Conservation (phyloP, 1,140 invertebrate species). For the Ridgeia piscesae region DNA sequence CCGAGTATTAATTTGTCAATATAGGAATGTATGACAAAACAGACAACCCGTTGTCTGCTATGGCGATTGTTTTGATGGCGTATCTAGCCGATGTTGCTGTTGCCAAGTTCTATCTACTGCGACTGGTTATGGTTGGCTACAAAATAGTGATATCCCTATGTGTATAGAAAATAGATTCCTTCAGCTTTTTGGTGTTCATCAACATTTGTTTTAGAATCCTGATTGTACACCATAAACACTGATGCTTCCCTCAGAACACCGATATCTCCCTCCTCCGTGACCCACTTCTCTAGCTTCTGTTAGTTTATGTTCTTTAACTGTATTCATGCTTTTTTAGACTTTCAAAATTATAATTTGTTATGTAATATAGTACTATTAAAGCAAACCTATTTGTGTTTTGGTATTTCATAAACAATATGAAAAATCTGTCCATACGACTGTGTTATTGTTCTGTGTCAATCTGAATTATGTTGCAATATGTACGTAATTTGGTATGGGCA, state of each 20-base stretch:
- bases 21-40: neutral
- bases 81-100: neutral
- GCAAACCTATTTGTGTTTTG: neutral
- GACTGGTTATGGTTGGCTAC: slow-evolving; percentile 4
- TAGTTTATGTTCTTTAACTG: neutral
- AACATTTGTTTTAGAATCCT: neutral
- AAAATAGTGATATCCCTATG: neutral
- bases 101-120: neutral
- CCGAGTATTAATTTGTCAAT: neutral
- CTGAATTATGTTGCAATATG: neutral
- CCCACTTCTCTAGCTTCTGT: neutral
- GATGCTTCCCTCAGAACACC: neutral
- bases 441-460: neutral
- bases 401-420: neutral
- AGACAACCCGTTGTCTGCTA: neutral
- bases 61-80: neutral
- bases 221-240: neutral
- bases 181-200: neutral
- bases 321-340: neutral
- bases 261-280: neutral
- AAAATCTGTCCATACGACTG: neutral
- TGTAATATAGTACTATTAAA: neutral
- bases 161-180: neutral
- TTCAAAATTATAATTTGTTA: neutral
- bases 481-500: no score